Percentiles rank a stretch among this genome's conserved stretches.
Evolutionary conservation across 92 coral and sea anemone species (phyloP).

Genomic region (Palythoa grandiflora): DNA sequence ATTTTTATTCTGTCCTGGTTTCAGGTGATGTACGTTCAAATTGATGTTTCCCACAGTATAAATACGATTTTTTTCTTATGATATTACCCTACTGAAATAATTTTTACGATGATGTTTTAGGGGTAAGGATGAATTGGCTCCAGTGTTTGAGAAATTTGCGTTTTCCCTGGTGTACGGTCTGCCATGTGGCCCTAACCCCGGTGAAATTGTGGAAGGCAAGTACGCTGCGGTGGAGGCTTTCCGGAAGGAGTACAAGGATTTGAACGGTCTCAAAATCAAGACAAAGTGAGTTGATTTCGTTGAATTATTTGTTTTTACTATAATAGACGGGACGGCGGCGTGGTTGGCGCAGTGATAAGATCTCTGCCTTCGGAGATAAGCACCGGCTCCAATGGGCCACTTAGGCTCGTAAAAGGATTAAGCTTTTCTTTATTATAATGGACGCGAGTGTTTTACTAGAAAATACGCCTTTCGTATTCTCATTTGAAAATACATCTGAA

Average conservation of each 20-base stretch:
- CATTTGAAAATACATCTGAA: no score
- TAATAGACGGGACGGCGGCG: neutral
- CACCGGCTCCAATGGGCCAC: no score
- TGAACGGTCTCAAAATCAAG: constrained; percentile 82
- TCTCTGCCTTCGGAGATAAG: no score
- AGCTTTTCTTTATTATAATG: no score
- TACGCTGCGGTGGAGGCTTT: constrained; percentile 81
- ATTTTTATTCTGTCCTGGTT: no score
- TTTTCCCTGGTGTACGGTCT: constrained; percentile 92
- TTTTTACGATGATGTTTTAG: constrained; percentile 38
- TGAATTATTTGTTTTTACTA: neutral
- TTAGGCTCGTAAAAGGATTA: no score
- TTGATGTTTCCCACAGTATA: no score
- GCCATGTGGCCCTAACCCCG: constrained; percentile 70
- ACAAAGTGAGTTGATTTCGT: constrained; percentile 68
- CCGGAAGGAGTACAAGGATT: constrained; percentile 65
- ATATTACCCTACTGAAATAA: neutral
- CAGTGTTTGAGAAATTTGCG: constrained; percentile 77
- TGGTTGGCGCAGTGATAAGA: no score
- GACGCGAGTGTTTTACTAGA: no score
- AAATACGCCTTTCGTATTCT: no score
- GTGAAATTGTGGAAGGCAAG: constrained; percentile 71
- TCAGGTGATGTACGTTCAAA: no score
- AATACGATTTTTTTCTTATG: no score
- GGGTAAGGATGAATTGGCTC: constrained; percentile 79